Evolutionary conservation across 2,888 invertebrate genomes (phyloP).

Genomic region (Orchesella flavescens): DNA sequence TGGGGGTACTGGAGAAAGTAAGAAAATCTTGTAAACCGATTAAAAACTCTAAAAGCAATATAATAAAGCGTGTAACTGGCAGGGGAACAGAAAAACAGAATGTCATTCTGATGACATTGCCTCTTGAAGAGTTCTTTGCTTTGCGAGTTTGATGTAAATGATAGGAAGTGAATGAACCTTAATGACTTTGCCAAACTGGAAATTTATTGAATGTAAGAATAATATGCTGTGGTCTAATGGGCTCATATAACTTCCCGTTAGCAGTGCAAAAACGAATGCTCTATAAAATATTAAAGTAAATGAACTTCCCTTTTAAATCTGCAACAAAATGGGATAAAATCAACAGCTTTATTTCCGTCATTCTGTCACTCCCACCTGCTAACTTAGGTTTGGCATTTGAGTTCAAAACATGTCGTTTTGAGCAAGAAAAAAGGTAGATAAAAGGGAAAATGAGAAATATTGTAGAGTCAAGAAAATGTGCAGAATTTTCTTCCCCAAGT

Average conservation of each 20-base stretch:
- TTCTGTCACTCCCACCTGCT: neutral
- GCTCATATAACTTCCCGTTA: too few relatives aligned
- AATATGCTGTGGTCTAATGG: too few relatives aligned
- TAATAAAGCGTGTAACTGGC: neutral
- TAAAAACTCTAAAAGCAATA: slow-evolving; percentile 26
- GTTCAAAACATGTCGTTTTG: too few relatives aligned
- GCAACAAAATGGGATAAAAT: neutral
- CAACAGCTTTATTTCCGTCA: neutral
- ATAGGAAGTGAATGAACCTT: slow-evolving; percentile 51
- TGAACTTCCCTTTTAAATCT: neutral
- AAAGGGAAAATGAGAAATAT: too few relatives aligned
- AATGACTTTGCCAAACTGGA: slow-evolving; percentile 33
- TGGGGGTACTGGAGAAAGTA: neutral
- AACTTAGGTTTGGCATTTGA: too few relatives aligned
- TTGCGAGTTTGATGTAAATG: neutral
- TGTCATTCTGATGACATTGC: slow-evolving; percentile 1
- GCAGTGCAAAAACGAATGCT: neutral
- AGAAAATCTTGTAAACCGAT: slow-evolving; percentile 32
- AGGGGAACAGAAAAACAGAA: neutral
- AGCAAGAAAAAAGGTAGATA: too few relatives aligned
- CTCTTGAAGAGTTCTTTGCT: too few relatives aligned
- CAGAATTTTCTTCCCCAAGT: too few relatives aligned
- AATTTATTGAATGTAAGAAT: neutral
- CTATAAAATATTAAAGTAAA: neutral
- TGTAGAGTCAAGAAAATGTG: too few relatives aligned